phyloP scores from a whole-genome alignment of 1,140 invertebrate species.

The Drosophila nigromelanica region DNA sequence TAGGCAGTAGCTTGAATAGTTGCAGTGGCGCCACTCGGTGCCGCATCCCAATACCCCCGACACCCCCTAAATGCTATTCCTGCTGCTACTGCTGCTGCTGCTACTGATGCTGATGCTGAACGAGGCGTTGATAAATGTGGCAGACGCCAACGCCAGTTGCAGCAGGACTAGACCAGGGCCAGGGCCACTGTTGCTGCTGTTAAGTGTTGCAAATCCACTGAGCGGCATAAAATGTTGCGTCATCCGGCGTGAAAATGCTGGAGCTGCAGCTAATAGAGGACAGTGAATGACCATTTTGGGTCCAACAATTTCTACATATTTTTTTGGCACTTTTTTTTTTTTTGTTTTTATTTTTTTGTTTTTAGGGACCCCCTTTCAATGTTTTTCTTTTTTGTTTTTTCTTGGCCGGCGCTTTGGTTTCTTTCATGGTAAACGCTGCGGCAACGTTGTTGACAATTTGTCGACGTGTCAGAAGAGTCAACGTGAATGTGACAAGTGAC shows the following conservation, averaged over 20 bases:
- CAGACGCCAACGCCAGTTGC: constrained; percentile 32
- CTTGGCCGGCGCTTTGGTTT: constrained; percentile 26
- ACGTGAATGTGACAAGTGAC: constrained; percentile 80
- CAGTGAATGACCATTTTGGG: constrained; percentile 38
- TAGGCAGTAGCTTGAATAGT: constrained; percentile 44
- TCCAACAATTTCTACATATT: background rate
- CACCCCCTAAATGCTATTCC: background rate
- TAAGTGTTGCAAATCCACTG: constrained; percentile 76
- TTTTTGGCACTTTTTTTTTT: background rate
- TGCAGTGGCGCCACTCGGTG: constrained; percentile 24
- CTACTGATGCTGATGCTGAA: constrained; percentile 36
- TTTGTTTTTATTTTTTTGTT: constrained; percentile 6
- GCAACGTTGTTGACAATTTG: constrained; percentile 80
- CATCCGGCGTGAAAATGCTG: constrained; percentile 63
- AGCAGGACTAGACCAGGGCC: constrained; percentile 19
- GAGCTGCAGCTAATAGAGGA: constrained; percentile 67
- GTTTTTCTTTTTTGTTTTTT: constrained; percentile 28
- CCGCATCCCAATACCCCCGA: background rate
- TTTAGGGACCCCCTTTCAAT: background rate
- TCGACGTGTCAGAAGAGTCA: constrained; percentile 77
- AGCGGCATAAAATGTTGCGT: constrained; percentile 71
- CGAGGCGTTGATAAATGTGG: constrained; percentile 72
- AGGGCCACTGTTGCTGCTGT: constrained; percentile 31
- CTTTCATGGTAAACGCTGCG: constrained; percentile 53
- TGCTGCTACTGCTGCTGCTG: constrained; percentile 1